Conservation (phyloP, 2,113 vertebrate species). For the Rhagologus leucostigma region DNA sequence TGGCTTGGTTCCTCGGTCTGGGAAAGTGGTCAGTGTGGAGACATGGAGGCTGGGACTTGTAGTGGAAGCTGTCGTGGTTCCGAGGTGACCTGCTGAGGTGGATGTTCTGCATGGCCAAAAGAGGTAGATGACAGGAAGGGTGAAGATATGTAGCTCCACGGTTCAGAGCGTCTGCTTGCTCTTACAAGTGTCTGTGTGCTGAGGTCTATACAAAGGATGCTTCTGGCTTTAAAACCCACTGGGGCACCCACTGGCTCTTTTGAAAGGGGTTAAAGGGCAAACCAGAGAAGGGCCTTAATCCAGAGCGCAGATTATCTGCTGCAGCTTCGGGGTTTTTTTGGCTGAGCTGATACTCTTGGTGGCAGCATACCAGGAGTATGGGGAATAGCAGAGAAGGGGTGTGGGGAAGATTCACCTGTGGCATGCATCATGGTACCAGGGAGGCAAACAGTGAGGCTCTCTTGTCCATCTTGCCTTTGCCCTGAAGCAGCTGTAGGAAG, state of each 20-base stretch:
- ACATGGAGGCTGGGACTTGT: not conserved
- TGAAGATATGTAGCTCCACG: not conserved
- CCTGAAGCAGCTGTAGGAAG: not conserved
- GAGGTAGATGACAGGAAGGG: not conserved
- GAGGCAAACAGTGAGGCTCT: not conserved
- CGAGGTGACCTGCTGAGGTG: not conserved
- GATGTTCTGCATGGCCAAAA: not conserved
- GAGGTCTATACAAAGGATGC: not conserved
- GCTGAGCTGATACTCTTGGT: not conserved
- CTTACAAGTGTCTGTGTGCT: not conserved
- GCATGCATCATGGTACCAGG: not conserved
- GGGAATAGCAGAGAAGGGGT: not conserved
- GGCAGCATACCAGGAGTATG: not conserved
- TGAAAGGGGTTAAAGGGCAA: not conserved
- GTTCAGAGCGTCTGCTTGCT: not conserved
- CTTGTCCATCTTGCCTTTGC: not conserved
- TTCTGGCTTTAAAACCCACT: not conserved
- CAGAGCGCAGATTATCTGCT: not conserved
- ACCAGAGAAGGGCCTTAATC: not conserved
- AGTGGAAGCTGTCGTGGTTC: not conserved
- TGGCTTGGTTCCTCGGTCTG: not conserved
- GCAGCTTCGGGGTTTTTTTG: not conserved
- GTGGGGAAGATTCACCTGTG: not conserved
- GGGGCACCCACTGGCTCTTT: not conserved
- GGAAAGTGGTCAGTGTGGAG: not conserved